Evolutionary conservation across 1,140 invertebrate genomes (phyloP), one percentile per base, ranked within the genome.

Genomic region (Drosophila nannoptera): DNA sequence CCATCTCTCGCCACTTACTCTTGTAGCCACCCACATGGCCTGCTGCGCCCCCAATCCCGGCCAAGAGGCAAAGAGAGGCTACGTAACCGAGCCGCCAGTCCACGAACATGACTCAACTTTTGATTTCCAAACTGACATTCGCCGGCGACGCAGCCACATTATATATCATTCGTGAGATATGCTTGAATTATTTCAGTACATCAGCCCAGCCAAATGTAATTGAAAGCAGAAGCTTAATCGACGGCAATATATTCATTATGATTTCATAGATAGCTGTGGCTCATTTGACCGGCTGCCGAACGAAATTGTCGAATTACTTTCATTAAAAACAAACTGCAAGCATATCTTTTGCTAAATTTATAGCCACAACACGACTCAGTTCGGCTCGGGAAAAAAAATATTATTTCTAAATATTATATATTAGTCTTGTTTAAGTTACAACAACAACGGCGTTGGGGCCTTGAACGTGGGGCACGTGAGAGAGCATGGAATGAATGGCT

Each of bases 401-500:
- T 32, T 22, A 22, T 3, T 22, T 22, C 22, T 22, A 22, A 22
- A 22, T 22, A 22, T 22, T 22, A 22, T 22, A 22, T 22, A 22
- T 22, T 22, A 22, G 22, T 22, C 22, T 12, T 49, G n/a, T 33
- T 32, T 12, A 33, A 5, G 22, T 29, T 48, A 16, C 46, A 49
- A 49, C n/a, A 49, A 6, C 29, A n/a, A 43, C 12, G 40, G 5
- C 5, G 8, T 31, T 22, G 22, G 22, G n/a, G 60, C 29, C 64
- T 65, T 40, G 33, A 75, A 80, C 77, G 77, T 80, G 77, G 48
- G 56, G 67, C 77, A 80, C 77, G 77, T 73, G 73, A 66, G 73
- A 66, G 45, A 42, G 60, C 52, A 64, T 55, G 43, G 45, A 11
- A n/a, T n/a, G 11, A 11, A 29, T 22, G 12, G 2, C 22, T 22